A percentile compares a stretch with the other conserved stretches of the same genome.
These are phyloP conservation scores for Psylliodes chrysocephalus DNA, from an alignment of 2,888 invertebrate genomes.

Conservation along the genomic window DNA sequence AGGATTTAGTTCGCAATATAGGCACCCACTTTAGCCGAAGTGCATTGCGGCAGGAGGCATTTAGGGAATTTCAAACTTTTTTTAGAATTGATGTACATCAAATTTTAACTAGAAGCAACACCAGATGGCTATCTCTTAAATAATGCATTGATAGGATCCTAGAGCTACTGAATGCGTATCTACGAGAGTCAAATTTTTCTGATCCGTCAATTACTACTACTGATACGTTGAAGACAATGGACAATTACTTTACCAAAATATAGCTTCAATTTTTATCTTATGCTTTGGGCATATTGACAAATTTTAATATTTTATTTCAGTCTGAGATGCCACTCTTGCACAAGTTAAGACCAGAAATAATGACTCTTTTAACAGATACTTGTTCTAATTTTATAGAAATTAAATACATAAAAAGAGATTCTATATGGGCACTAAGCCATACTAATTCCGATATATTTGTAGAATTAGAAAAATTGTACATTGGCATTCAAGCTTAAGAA, in stretches of 20 bases:
- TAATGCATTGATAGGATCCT: slow-evolving; percentile 55
- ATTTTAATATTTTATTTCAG: slow-evolving; percentile 27
- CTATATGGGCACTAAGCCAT: slow-evolving; percentile 17
- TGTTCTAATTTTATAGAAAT: slow-evolving; percentile 22
- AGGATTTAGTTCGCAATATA: slow-evolving; percentile 49
- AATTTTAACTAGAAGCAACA: slow-evolving; percentile 46
- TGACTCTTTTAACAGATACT: not conserved
- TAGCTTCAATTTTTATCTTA: slow-evolving; percentile 24
- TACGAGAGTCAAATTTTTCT: slow-evolving; percentile 4
- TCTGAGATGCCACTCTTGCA: slow-evolving; percentile 20
- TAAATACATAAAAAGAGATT: slow-evolving; percentile 3
- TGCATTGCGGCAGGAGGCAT: slow-evolving; percentile 41
- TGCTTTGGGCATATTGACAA: slow-evolving; percentile 10
- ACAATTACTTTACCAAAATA: slow-evolving; percentile 7
- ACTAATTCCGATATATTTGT: slow-evolving; percentile 5
- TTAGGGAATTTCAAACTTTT: slow-evolving; percentile 54
- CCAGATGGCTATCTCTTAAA: slow-evolving; percentile 56
- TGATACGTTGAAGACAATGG: not conserved
- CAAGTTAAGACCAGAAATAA: slow-evolving; percentile 15
- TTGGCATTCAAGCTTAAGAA: not conserved
- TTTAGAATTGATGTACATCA: slow-evolving; percentile 54
- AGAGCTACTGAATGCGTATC: slow-evolving; percentile 36
- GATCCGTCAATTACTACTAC: too few relatives aligned
- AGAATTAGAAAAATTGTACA: not conserved
- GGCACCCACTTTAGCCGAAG: slow-evolving; percentile 48